Percentiles rank a stretch among this genome's conserved stretches.
Evolutionary conservation across 1,140 invertebrate genomes (phyloP).

Genomic region (Bombus polaris): DNA sequence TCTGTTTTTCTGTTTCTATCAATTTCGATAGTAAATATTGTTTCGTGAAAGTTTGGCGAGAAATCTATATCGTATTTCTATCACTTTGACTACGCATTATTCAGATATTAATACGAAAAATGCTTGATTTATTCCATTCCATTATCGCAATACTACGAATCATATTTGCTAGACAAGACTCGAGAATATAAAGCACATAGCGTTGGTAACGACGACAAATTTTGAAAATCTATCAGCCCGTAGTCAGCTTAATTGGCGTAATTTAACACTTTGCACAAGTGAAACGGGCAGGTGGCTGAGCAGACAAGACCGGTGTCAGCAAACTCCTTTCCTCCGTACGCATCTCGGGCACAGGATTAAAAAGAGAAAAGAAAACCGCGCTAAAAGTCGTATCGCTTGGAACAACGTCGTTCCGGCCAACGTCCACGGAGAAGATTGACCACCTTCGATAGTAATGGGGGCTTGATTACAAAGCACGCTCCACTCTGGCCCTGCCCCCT

Average conservation of each 20-base stretch:
- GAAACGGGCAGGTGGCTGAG: not conserved
- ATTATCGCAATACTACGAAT: no score
- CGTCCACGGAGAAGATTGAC: constrained; percentile 75
- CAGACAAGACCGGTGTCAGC: constrained; percentile 16
- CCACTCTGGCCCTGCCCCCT: constrained; percentile 77
- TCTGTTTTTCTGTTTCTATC: not conserved
- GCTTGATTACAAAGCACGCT: constrained; percentile 82
- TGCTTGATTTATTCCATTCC: not conserved
- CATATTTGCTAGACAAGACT: no score
- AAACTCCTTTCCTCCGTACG: not conserved
- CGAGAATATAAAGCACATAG: no score
- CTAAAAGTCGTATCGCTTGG: constrained; percentile 59
- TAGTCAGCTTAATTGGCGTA: constrained; percentile 14
- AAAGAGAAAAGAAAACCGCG: constrained; percentile 42
- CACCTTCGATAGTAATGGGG: constrained; percentile 81
- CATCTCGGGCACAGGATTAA: not conserved
- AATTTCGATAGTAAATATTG: no score
- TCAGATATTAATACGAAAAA: not conserved
- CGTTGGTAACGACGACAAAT: constrained; percentile 30
- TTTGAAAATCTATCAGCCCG: constrained; percentile 42
- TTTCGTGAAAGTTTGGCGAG: not conserved
- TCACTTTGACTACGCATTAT: not conserved
- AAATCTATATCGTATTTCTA: no score
- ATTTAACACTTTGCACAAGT: constrained; percentile 36
- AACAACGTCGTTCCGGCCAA: constrained; percentile 62